Base-by-base conservation (phyloP, 2,797 vertebrate genomes). In the Paguma larvata region DNA sequence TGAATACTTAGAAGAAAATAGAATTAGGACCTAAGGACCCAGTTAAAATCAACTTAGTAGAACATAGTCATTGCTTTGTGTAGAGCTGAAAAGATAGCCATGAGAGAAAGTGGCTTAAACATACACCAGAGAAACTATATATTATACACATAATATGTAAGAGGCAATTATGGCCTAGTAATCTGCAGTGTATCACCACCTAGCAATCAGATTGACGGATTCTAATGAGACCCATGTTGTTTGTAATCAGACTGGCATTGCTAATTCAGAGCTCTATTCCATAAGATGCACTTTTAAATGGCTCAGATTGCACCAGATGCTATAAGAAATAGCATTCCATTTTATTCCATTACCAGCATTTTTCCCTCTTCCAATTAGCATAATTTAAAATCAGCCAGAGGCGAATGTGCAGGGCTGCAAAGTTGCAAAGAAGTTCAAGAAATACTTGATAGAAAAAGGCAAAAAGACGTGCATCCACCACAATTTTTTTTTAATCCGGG, bases 171-270 rank as follows among this genome's bases (percentile, higher is more conserved):
- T 73, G 87, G 94, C 90, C 91, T 83, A 53, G 93, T 98, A 98
- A 98, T 97, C 97, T 98, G 95, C 97, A 98, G 92, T 91, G 93
- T 95, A 95, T 98, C 97, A 85, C 97, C 94, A 91, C 87, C 97
- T 97, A 98, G 97, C 95, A 98, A 97, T 96, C 87, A 98, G 95
- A 97, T 91, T 97, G 97, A 97, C 92, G 70, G 91, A 97, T 97
- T 97, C 97, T 98, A 89, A 97, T 97, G 95, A 98, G 97, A 98
- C 97, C 92, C 96, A 98, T 97, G 94, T 65, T 98, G 98, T 98
- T 97, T 97, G 85, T 96, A 97, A 98, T 98, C 98, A 98, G 96
- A 96, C 93, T 78, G 95, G 93, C 98, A 97, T 92, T 97, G 98
- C 67, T 98, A 97, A 94, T 91, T 98, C 80, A 68, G 93, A 97